Evolutionary conservation across 2,888 invertebrate genomes (phyloP), one percentile per base, ranked within the genome.

Genomic region (Bombylius discolor): DNA sequence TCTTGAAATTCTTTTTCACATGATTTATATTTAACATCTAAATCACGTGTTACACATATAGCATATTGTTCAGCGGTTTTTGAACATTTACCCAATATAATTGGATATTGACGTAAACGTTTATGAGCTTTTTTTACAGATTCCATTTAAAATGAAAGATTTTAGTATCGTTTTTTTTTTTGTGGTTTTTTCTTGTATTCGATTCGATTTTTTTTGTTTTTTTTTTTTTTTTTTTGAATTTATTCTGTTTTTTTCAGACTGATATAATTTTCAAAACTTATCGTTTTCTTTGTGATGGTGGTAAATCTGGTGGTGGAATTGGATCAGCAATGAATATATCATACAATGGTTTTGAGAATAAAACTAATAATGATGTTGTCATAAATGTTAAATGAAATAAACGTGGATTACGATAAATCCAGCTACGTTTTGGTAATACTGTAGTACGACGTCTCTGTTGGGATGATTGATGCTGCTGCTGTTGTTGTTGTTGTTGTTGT

Each of bases 1-100:
- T 81, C 79, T 52, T 80, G 74, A 69, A 94, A 94, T 69, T 94
- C 92, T 61, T 81, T 78, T 32, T 77, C 77, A 68, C 94, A 94
- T 66, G 83, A 82, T 68, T 84, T 79, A 61, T 85, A 81, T 64
- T 81, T 79, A 2, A 91, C 77, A 64, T 83, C 78, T 56, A 85
- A 82, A 66, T 84, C 84, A 39, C 81, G 78, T 48, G 88, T 74
- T 3, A 92, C 89, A 72, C 94, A 94, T 52, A 80, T 78, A 0
- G 92, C 92, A 76, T 94, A 94, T 1, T 77, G 64, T 3, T 79
- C 67, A 3, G 84, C 88, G 65, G 83, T 79, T 62, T 81, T 80
- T 7, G 81, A 78, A 70, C 91, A 92, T 70, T 85, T 83, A 1
- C 81, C 80, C 59, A 89, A 77, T 50, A 89, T 66, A 51, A 82